Evolutionary conservation across 1,140 invertebrate species (phyloP).

Genomic region (Papilio polyxenes): DNA sequence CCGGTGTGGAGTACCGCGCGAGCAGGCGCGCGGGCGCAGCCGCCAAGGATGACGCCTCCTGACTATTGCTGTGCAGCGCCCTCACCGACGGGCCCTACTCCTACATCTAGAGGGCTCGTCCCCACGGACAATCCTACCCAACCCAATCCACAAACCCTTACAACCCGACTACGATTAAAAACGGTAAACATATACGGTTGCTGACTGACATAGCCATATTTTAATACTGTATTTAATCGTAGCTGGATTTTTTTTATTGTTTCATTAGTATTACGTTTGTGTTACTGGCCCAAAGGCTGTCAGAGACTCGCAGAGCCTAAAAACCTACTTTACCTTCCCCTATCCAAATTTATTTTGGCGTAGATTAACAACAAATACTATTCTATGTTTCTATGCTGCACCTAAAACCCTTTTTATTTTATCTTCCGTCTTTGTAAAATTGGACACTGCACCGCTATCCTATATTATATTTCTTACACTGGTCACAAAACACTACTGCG

Average conservation of each 20-base stretch:
- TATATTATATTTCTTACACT: conserved; percentile 6
- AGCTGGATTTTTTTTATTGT: conserved; percentile 16
- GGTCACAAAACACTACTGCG: background rate
- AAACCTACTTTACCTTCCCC: background rate
- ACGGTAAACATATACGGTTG: background rate
- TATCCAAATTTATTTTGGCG: background rate
- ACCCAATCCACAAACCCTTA: conserved; percentile 36
- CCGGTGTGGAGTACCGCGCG: conserved; percentile 96
- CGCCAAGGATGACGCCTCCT: conserved; percentile 95
- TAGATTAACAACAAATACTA: background rate
- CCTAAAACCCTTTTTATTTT: background rate
- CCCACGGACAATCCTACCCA: conserved; percentile 53
- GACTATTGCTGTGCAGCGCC: conserved; percentile 99
- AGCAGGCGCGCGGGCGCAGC: conserved; percentile 84
- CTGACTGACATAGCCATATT: background rate
- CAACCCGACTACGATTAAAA: conserved; percentile 7
- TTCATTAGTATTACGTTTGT: background rate
- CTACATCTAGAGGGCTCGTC: conserved; percentile 81
- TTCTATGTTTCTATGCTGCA: background rate
- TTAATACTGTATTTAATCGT: conserved; percentile 2
- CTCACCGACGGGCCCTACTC: conserved; percentile 92
- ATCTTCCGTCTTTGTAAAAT: conserved; percentile 22
- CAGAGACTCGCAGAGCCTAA: conserved; percentile 16
- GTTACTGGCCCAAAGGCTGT: background rate
- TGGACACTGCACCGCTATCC: conserved; percentile 34